Evolutionary conservation across 2,888 invertebrate species (phyloP), one percentile per base, ranked within the genome.

Genomic region (Tenthredo notha): DNA sequence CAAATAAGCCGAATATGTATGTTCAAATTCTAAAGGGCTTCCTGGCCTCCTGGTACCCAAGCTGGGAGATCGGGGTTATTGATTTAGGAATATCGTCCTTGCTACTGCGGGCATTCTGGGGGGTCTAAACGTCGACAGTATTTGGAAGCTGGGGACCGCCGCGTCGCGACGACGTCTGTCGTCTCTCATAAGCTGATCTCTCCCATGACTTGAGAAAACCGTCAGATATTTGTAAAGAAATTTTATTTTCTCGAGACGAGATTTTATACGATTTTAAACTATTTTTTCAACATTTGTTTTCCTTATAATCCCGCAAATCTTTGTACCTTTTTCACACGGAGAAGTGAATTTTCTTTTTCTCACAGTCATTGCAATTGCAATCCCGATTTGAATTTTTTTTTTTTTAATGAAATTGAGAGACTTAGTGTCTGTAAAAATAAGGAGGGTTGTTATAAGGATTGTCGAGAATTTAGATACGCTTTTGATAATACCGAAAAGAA

Each of bases 11-110:
- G 40, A 43, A 43, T 9, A 72, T n/a, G 40, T 15, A 37, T 6
- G 29, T 12, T 21, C n/a, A 54, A 21, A 18, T 77, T 77, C 29
- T 15, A 7, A 33, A 18, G 77, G 4, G 29, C 50, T 77, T 15
- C 77, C 77, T 77, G 54, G 77, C 40, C 78, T 61, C 78, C 58
- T 61, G n/a, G 7, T 61, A 80, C 40, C n/a, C 12, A 25, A n/a
- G 5, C 12, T 40, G 18, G 40, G 40, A 80, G 40, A 80, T 80
- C 78, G 37, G 78, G 61, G 78, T 80, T 80, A 80, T 80, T 80
- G 78, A 80, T 80, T 80, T 29, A 25, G 58, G 61, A 61, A 58
- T 80, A 80, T 80, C 78, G 61, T 40, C 78, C 78, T 80, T 80
- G 78, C 61, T 61, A 7, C 78, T 43, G 72, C 72, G 33, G 58